Percentiles rank a stretch among this genome's conserved stretches.
Evolutionary conservation across 2,113 vertebrate genomes (phyloP).

Genomic region (Passer domesticus): DNA sequence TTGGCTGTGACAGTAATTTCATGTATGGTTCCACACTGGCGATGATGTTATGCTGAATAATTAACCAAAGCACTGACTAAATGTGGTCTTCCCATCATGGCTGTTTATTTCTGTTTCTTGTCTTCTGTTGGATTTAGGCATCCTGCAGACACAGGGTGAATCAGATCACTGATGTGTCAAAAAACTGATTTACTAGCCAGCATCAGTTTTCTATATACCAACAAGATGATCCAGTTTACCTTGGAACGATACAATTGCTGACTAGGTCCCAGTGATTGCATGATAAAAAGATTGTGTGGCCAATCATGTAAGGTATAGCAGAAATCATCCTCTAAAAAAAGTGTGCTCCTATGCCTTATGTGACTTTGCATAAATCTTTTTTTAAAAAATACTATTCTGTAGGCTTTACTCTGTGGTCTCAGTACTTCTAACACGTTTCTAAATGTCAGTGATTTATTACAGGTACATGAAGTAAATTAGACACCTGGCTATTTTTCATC

Average conservation of each 20-base stretch:
- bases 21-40: neutral
- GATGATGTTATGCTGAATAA: neutral
- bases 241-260: neutral
- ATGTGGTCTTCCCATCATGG: neutral
- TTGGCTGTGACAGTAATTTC: neutral
- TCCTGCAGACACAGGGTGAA: neutral
- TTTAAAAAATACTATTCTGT: neutral
- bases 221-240: neutral
- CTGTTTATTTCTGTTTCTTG: neutral
- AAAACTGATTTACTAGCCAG: neutral
- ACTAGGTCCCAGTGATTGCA: neutral
- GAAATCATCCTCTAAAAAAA: neutral
- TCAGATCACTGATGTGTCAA: neutral
- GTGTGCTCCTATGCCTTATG: neutral
- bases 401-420: neutral
- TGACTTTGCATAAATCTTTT: neutral
- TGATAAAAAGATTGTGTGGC: neutral
- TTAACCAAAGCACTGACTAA: neutral
- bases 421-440: neutral
- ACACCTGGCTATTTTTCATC: neutral
- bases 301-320: neutral
- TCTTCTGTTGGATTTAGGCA: neutral
- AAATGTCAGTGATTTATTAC: neutral
- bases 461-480: neutral
- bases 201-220: neutral